A percentile compares a stretch with the other conserved stretches of the same genome.
Evolutionary conservation across 2,888 invertebrate species (phyloP).

Genomic region (Drosophila neoperkinsi): DNA sequence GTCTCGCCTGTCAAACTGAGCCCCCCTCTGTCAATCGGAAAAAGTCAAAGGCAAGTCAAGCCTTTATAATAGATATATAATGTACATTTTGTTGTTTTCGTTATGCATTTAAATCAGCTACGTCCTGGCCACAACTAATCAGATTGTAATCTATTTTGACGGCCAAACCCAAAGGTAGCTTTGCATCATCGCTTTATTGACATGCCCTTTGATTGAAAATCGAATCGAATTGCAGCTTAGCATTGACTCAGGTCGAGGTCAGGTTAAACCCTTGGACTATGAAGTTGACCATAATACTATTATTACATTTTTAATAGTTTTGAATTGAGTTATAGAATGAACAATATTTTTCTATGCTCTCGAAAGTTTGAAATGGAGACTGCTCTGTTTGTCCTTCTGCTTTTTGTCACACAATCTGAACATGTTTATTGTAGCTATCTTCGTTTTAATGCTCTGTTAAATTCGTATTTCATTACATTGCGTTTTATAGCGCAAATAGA

Average conservation of each 20-base stretch:
- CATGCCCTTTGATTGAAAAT: background rate
- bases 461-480: slow-evolving; percentile 1
- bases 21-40: slow-evolving; percentile 8
- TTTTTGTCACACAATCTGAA: background rate
- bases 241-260: slow-evolving; percentile 6
- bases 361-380: background rate
- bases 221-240: slow-evolving; percentile 4
- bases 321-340: background rate
- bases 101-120: slow-evolving; percentile 40
- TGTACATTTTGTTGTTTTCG: slow-evolving; percentile 28
- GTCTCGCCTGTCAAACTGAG: slow-evolving; percentile 8
- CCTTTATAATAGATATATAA: background rate
- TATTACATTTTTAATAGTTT: slow-evolving; percentile 2
- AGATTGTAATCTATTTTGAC: slow-evolving; percentile 27
- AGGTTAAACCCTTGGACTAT: background rate
- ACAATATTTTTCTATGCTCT: background rate
- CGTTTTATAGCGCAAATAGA: background rate
- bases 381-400: background rate
- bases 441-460: background rate
- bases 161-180: slow-evolving; percentile 13
- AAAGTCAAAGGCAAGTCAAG: background rate
- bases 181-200: slow-evolving; percentile 9
- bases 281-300: background rate
- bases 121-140: slow-evolving; percentile 20
- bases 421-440: no score